Evolutionary conservation across 2,888 invertebrate species (phyloP).

Genomic region (Harpalus rubripes): DNA sequence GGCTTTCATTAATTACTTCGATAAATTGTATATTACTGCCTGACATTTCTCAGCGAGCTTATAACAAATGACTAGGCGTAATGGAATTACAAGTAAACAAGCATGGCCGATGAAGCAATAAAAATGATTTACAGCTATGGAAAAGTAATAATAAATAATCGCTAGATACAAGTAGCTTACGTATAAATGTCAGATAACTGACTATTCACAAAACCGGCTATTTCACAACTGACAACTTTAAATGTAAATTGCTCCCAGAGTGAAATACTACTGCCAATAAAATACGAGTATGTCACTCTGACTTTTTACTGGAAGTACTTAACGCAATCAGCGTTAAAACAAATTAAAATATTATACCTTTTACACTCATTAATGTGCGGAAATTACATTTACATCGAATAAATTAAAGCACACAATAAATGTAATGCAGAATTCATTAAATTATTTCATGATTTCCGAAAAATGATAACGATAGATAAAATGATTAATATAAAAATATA

Average conservation of each 20-base stretch:
- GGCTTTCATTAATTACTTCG: conserved; percentile 67
- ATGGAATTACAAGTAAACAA: conserved; percentile 68
- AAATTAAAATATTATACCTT: background rate
- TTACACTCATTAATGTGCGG: background rate
- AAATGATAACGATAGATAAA: too few species aligned
- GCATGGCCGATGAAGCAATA: conserved; percentile 74
- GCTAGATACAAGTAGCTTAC: conserved; percentile 75
- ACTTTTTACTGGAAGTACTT: conserved; percentile 36
- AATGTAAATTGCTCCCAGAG: conserved; percentile 66
- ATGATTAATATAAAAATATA: too few species aligned
- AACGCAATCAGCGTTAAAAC: background rate
- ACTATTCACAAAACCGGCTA: conserved; percentile 72
- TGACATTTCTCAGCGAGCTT: conserved; percentile 66
- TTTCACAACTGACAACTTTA: conserved; percentile 72
- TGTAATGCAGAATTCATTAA: too few species aligned
- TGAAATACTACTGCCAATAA: conserved; percentile 64
- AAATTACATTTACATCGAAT: too few species aligned
- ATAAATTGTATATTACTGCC: conserved; percentile 66
- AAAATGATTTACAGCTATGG: conserved; percentile 73
- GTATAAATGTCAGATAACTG: conserved; percentile 76
- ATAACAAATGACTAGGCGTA: conserved; percentile 67
- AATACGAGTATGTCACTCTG: conserved; percentile 53
- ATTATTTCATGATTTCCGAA: too few species aligned
- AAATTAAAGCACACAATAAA: too few species aligned
- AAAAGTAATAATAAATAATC: conserved; percentile 75